Base-by-base conservation (phyloP, 1,140 invertebrate species). In the Philopotamus ludificatus region DNA sequence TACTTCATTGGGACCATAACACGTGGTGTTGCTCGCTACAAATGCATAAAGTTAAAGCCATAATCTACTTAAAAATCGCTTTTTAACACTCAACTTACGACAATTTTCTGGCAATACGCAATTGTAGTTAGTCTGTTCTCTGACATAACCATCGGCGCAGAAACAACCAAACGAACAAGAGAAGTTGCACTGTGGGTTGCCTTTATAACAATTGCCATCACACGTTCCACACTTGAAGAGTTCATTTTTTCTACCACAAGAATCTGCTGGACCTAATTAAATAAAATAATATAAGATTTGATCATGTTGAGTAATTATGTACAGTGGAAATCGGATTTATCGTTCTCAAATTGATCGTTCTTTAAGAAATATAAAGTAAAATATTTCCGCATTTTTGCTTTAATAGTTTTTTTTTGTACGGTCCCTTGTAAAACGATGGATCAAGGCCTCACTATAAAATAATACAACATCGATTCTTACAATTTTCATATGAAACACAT, bases 51-150 rank as follows among this genome's bases (percentile, higher is more conserved):
- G n/a, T 25, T 3, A n/a, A 26, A 12, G 23, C 2, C n/a, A 53
- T 53, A 7, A 18, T 26, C 34, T 2, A 21, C 7, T 45, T 26
- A 1, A 12, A 26, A 7, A 26, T 3, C 2, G 34, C 25, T 26
- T 53, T 8, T 10, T 53, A 53, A 15, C 25, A 28, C 22, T 7
- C 21, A 57, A 41, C 65, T 58, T 59, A 67, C 66, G 60, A 21
- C 66, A 67, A 12, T 63, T 25, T 28, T 49, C 16, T 12, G 54
- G 41, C 16, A 22, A 28, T 45, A 67, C 63, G 34, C 66, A 67
- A 10, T 54, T 57, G 18, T 63, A 22, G 4, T 50, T 8, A 41
- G 12, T 18, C 25, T 22, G 18, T 12, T 59, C 15, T 42, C 21
- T 25, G 7, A 67, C 59, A 51, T 55, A 67, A 12, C 66, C 66